Evolutionary conservation across 2,797 vertebrate species (phyloP), one percentile per base, ranked within the genome.

Genomic region (Eremophila alpestris): DNA sequence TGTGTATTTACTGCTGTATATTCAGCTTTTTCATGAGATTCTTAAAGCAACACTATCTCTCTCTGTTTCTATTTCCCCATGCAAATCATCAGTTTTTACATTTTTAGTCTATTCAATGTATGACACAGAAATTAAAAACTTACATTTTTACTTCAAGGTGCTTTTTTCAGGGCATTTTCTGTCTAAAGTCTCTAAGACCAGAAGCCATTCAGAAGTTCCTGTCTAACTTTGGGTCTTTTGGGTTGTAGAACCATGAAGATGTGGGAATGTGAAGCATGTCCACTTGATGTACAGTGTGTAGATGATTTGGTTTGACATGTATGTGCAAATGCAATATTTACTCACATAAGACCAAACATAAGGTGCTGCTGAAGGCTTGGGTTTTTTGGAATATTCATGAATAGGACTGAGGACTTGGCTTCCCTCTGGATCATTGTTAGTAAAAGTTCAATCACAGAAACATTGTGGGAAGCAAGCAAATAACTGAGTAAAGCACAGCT

Each of bases 401-500:
- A 26, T 5, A 68, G 12, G 48, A 21, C 38, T 59, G 70, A 84
- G 63, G 29, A 60, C n/a, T 49, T 24, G 0, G 36, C 73, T 94
- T 52, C 43, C 62, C 45, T 67, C 3, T 63, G 52, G 46, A 46
- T 90, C 77, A 17, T 30, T 81, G 67, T 87, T 41, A 38, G 83
- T 67, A 51, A 70, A 94, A 71, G 59, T 71, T 71, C 90, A 78
- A 20, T 64, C 87, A 62, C 67, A 48, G 70, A 88, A 89, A 71
- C 2, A 10, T 54, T 52, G 68, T 79, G 80, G 89, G 82, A 93
- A 91, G 80, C 48, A 30, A 63, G 74, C 34, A 49, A 73, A 48
- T n/a, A 60, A 46, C 55, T 15, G 52, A 91, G 51, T 70, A 58
- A 74, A 90, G 56, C 48, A 20, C 26, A 87, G 56, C 43, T 5